A percentile compares a stretch with the other conserved stretches of the same genome.
Evolutionary conservation across 1,140 invertebrate species (phyloP).

Genomic region (Lanistes nyassanus): DNA sequence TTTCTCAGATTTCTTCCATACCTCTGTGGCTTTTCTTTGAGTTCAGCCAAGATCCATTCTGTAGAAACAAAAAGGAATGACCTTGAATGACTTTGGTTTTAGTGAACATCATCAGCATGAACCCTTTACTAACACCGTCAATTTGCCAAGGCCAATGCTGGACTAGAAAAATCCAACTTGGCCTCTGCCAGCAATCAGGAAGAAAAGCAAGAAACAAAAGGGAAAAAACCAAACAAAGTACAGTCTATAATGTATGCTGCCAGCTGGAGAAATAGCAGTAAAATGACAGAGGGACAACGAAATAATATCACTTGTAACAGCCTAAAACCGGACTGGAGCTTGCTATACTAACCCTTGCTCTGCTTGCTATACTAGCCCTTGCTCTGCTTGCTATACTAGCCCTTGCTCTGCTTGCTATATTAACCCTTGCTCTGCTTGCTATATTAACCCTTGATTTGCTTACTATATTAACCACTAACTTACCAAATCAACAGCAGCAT

Average conservation of each 20-base stretch:
- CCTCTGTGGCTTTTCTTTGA: conserved; percentile 15
- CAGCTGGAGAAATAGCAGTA: no score
- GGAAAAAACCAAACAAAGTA: background rate
- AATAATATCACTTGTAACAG: no score
- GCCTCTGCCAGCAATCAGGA: background rate
- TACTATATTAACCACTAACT: background rate
- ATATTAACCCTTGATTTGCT: background rate
- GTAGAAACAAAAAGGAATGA: conserved; percentile 3
- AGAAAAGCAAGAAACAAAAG: background rate
- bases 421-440: background rate
- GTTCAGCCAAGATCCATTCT: conserved; percentile 23
- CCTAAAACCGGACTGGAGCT: no score
- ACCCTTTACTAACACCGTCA: background rate
- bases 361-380: no score
- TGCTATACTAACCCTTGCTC: no score
- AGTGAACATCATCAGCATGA: background rate
- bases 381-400: no score
- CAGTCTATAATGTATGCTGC: background rate
- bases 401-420: background rate
- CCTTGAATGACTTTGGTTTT: no score
- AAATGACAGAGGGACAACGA: no score
- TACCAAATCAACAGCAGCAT: background rate
- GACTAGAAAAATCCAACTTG: background rate
- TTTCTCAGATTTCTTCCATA: background rate
- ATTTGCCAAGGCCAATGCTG: background rate